A percentile compares a stretch with the other conserved stretches of the same genome.
Conservation (phyloP, 2,797 vertebrate genomes). For the Linurgus olivaceus region DNA sequence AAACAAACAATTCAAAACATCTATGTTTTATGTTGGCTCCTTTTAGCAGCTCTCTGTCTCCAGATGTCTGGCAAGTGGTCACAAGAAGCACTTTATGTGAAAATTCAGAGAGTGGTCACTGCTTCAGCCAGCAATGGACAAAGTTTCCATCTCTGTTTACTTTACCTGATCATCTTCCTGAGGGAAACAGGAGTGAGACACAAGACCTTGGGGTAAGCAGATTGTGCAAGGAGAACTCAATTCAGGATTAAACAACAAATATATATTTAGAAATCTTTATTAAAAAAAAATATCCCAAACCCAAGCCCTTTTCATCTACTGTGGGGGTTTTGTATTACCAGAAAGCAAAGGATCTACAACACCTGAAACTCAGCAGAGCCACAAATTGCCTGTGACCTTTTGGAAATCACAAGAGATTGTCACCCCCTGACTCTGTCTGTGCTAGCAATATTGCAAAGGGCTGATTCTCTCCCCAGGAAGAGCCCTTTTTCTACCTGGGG, state of each 20-base stretch:
- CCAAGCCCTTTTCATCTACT: not conserved
- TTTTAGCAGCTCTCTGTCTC: not conserved
- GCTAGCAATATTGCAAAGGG: not conserved
- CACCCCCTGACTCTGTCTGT: not conserved
- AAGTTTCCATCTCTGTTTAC: not conserved
- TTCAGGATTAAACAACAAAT: not conserved
- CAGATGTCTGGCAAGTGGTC: conserved; percentile 8
- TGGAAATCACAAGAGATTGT: not conserved
- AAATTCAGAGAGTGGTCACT: not conserved
- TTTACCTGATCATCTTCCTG: not conserved
- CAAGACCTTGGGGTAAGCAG: not conserved
- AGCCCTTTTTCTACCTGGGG: not conserved
- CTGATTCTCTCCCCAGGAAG: not conserved
- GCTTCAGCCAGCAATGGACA: not conserved
- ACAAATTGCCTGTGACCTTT: not conserved
- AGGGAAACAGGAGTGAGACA: not conserved
- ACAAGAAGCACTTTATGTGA: not conserved
- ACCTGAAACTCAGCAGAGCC: not conserved
- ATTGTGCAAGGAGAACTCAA: not conserved
- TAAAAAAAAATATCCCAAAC: not conserved
- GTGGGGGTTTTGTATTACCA: not conserved
- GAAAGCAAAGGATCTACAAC: not conserved
- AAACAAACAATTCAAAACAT: not conserved
- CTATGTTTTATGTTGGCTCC: not conserved
- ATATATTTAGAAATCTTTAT: not conserved